Base-by-base conservation (phyloP, 2,797 vertebrate genomes). In the Sebastolobus alascanus region DNA sequence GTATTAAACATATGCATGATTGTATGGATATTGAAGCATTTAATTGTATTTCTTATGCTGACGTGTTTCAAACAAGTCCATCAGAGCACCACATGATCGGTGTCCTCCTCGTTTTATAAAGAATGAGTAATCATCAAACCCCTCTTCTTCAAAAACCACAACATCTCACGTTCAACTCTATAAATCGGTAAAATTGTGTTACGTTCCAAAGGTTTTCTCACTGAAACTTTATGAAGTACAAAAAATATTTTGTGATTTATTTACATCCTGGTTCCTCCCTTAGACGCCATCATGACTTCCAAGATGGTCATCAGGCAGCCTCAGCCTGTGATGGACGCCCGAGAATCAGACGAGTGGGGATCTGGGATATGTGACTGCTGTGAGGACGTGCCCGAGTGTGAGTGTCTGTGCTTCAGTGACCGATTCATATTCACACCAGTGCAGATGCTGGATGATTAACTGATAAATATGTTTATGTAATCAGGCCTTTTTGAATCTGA, bases 281-380 rank as follows among this genome's bases (percentile, higher is more conserved):
- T 5, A 89, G 88, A 68, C n/a, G 8, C 3, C 66, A 43, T 6
- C 82, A 93, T 93, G 91, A 1, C 86, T 1, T 64, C 80, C 29
- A 91, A 64, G 22, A 6, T 92, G 82, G 82, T 92, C 3, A 52
- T 93, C 33, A 10, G 0, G 2, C 92, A 93, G 82, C 92, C 92
- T 10, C 68, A 81, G 84, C 84, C 84, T 0, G 11, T 85, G 33
- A 87, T 91, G 90, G 77, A 38, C 0, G 0, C 7, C 11, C 74
- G 1, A 1, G 72, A 84, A 0, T 90, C 90, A 0, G 27, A 84
- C 0, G 33, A 90, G 54, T 94, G 93, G 93, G 82, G 77, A 0
- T 83, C 90, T 1, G 84, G 82, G n/a, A 88, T 93, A 1, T 94
- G 89, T 67, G 92, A 92, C 87, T 94, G 92, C 71, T 82, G n/a